Evolutionary conservation across 1,140 invertebrate genomes (phyloP), one percentile per base, ranked within the genome.

Genomic region (Zaprionus camerounensis): DNA sequence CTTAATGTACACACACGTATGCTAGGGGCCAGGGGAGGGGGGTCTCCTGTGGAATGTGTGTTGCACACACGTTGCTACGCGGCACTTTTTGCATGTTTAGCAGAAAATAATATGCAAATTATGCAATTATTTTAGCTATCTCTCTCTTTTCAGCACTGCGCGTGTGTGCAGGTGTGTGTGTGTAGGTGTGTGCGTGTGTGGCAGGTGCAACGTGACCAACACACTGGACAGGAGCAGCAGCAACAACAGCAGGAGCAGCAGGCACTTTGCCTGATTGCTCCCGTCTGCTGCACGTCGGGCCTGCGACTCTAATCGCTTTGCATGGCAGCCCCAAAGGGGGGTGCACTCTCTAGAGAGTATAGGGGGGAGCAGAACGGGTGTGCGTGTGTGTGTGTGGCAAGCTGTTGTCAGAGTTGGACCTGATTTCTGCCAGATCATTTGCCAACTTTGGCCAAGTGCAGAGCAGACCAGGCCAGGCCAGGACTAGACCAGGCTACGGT

Each of bases 61-160:
- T 75, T 88, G 84, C 80, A 87, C 81, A 84, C 80, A 34, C 31
- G 31, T 34, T 34, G 79, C 82, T 74, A 82, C 85, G 81, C 85
- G 81, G 73, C 62, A 78, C 84, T 88, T 88, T 87, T 88, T 88
- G 84, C 84, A 85, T 90, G 84, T 88, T 88, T 88, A 88, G 85
- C 85, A 88, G 81, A 88, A 88, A 88, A 88, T 88, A 88, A 88
- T 88, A 88, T 88, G 85, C 85, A 88, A 88, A 88, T 88, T 88
- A 88, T 88, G 85, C 85, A 88, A 88, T 88, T 88, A 88, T 88
- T 88, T 88, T 88, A 84, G 85, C 86, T 81, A 38, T 70, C 31
- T 82, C 24, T 56, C 46, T 22, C 20, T 24, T 24, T 22, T 51
- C 20, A 24, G 11, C 20, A 11, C 13, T 65, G 41, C 38, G 65